A percentile compares a stretch with the other conserved stretches of the same genome.
These are phyloP conservation scores for Drosophila colorata DNA, from an alignment of 2,888 invertebrate genomes.

Conservation along the genomic window DNA sequence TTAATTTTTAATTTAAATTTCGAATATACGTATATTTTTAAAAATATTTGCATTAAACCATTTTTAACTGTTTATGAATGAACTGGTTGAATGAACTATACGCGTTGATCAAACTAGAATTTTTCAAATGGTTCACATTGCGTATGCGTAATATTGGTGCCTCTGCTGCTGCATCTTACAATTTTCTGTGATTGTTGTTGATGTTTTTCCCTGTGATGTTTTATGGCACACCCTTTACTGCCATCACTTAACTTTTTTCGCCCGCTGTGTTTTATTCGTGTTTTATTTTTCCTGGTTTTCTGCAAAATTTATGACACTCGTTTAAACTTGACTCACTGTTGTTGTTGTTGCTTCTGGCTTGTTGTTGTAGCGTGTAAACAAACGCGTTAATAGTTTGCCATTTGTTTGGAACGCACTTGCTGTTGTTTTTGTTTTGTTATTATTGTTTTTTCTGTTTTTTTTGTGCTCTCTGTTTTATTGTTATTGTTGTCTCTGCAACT, in stretches of 20 bases:
- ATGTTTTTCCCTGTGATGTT: conserved; percentile 8
- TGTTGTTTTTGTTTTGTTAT: conserved; percentile 32
- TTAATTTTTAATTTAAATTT: background rate
- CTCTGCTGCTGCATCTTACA: background rate
- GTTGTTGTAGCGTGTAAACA: conserved; percentile 64
- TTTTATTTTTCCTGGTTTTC: conserved; percentile 45
- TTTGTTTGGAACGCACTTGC: conserved; percentile 58
- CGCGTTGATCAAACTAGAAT: background rate
- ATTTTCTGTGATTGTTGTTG: background rate
- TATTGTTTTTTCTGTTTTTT: conserved; percentile 17
- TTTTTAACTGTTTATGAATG: background rate
- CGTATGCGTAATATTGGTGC: conserved; percentile 41
- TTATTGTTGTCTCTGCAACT: conserved; percentile 46
- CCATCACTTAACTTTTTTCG: conserved; percentile 17
- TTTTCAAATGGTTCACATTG: conserved; percentile 11
- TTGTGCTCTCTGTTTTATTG: conserved; percentile 35
- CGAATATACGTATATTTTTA: background rate
- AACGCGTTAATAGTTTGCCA: conserved; percentile 76
- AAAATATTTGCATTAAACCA: too few species aligned
- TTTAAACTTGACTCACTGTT: conserved; percentile 50
- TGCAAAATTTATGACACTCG: conserved; percentile 66
- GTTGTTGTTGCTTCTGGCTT: conserved; percentile 34
- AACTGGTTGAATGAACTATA: background rate
- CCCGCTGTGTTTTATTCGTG: conserved; percentile 15
- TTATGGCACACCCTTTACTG: conserved; percentile 33